phyloP scores from a whole-genome alignment of 2,888 invertebrate genomes.

The Tetranychus piercei region DNA sequence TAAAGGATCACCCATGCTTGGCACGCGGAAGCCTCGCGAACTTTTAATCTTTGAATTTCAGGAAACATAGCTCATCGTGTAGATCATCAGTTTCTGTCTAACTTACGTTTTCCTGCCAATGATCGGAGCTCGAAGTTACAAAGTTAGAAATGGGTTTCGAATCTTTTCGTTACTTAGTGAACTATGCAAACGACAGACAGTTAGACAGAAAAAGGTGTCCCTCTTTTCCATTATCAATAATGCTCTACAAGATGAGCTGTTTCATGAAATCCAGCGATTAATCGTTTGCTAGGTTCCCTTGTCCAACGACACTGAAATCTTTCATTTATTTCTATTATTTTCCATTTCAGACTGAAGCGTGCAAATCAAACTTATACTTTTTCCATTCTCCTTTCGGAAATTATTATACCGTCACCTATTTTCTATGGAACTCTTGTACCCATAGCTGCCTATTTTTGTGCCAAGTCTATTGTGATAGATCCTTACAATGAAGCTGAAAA shows the following conservation, averaged over 20 bases:
- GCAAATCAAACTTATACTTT: constrained; percentile 72
- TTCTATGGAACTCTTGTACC: constrained; percentile 86
- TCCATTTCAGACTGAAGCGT: constrained; percentile 48
- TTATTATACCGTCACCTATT: constrained; percentile 66
- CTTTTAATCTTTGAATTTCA: no score
- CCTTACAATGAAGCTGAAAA: constrained; percentile 51
- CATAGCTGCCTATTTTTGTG: constrained; percentile 44
- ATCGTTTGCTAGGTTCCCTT: no score
- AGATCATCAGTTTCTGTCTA: no score
- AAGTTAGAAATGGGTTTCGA: neutral
- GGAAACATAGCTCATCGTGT: no score
- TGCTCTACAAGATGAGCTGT: no score
- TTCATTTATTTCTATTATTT: neutral
- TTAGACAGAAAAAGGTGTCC: no score
- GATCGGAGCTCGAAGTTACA: no score
- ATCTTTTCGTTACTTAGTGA: neutral
- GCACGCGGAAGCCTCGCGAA: no score
- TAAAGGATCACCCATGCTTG: constrained; percentile 33
- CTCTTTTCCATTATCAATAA: no score
- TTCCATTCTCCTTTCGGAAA: constrained; percentile 75
- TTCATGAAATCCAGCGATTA: no score
- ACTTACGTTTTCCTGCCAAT: no score
- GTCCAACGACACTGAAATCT: no score
- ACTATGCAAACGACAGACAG: neutral
- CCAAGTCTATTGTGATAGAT: constrained; percentile 63